Conservation (phyloP, 2,888 invertebrate genomes). For the Maniola hyperantus region DNA sequence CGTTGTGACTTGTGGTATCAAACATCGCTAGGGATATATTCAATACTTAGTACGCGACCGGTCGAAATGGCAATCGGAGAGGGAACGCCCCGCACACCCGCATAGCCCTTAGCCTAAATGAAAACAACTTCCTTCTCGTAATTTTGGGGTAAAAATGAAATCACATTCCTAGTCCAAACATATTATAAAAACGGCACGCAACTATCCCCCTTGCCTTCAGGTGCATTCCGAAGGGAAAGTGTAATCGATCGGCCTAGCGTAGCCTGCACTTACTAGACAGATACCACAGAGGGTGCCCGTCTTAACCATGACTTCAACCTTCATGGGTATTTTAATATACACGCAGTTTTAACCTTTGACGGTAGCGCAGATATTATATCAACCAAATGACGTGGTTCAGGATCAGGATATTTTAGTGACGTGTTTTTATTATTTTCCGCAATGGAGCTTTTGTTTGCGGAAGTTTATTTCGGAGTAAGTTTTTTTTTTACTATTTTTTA, state of each 20-base stretch:
- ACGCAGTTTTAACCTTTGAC: constrained; percentile 30
- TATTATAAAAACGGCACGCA: constrained; percentile 15
- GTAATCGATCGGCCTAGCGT: constrained; percentile 64
- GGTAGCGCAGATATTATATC: not conserved
- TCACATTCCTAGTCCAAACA: constrained; percentile 11
- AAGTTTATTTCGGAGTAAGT: constrained; percentile 32
- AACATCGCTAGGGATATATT: too few relatives aligned
- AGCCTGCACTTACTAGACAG: constrained; percentile 71
- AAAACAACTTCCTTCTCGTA: not conserved
- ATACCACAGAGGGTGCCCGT: constrained; percentile 61
- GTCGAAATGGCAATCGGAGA: too few relatives aligned
- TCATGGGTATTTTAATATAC: constrained; percentile 1
- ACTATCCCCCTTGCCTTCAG: constrained; percentile 41
- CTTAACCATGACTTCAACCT: constrained; percentile 44
- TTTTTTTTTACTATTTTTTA: constrained; percentile 4
- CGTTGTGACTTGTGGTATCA: too few relatives aligned
- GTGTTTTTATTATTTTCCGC: constrained; percentile 8
- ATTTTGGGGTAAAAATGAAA: constrained; percentile 5
- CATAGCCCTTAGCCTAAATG: too few relatives aligned
- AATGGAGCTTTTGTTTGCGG: constrained; percentile 30
- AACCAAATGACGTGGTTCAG: constrained; percentile 5
- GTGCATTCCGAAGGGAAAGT: constrained; percentile 57
- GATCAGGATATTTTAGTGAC: constrained; percentile 10
- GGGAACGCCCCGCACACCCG: too few relatives aligned
- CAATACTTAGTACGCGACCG: too few relatives aligned